A percentile compares a stretch with the other conserved stretches of the same genome.
phyloP scores from a whole-genome alignment of 2,888 invertebrate species.

The Brachypalpus laphriformis region DNA sequence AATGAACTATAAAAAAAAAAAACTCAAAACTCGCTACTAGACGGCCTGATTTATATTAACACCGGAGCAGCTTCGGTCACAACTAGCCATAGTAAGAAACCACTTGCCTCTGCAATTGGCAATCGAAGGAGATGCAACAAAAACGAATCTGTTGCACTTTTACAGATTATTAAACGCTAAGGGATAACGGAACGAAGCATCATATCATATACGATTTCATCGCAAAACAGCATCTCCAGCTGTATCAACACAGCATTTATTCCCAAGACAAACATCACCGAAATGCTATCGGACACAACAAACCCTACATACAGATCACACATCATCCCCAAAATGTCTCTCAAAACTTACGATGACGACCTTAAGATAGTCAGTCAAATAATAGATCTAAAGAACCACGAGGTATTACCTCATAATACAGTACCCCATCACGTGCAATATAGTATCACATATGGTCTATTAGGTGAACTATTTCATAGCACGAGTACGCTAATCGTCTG shows the following conservation, averaged over 20 bases:
- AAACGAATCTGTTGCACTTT: background rate
- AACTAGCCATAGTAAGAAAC: background rate
- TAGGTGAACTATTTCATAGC: background rate
- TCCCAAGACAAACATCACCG: background rate
- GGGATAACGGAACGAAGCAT: background rate
- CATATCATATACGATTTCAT: background rate
- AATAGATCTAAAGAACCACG: background rate
- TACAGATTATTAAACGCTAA: background rate
- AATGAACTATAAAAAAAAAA: no score
- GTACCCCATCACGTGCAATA: background rate
- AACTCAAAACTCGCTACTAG: no score
- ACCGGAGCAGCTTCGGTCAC: background rate
- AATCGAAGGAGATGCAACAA: background rate
- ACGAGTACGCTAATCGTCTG: background rate
- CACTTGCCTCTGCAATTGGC: background rate
- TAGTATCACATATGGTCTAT: background rate
- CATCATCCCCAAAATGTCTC: background rate
- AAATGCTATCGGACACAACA: background rate
- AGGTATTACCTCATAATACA: background rate
- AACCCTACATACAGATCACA: background rate
- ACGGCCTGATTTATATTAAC: background rate
- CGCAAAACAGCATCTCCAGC: background rate
- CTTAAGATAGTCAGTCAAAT: background rate
- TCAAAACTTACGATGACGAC: background rate
- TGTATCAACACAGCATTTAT: background rate